Evolutionary conservation across 2,888 invertebrate species (phyloP).

Genomic region (Allacma fusca): DNA sequence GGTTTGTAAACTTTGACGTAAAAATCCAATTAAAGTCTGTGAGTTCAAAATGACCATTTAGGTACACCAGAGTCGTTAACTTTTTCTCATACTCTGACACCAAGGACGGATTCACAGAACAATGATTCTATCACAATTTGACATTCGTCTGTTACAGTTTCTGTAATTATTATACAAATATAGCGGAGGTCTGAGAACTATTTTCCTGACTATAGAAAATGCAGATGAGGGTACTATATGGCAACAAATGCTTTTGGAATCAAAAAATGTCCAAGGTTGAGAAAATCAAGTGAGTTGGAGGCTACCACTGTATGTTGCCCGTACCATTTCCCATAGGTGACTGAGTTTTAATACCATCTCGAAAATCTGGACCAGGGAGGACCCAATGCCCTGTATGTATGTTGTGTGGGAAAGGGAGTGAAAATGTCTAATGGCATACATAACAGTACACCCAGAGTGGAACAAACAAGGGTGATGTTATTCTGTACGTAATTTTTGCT

Average conservation of each 20-base stretch:
- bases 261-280: background rate
- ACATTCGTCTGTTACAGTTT: too few species aligned
- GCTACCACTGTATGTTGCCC: constrained; percentile 44
- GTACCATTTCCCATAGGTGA: constrained; percentile 49
- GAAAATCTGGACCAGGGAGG: constrained; percentile 28
- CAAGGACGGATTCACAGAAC: too few species aligned
- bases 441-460: too few species aligned
- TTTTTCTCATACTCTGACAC: too few species aligned
- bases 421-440: background rate
- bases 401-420: background rate
- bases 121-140: too few species aligned
- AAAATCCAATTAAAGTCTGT: constrained; percentile 29
- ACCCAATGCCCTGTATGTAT: background rate
- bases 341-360: constrained; percentile 48
- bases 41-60: too few species aligned
- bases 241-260: too few species aligned
- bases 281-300: background rate
- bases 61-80: too few species aligned
- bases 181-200: too few species aligned
- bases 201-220: too few species aligned
- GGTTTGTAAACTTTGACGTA: background rate
- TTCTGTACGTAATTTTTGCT: constrained; percentile 12
- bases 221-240: too few species aligned
- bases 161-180: too few species aligned
- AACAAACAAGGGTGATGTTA: constrained; percentile 16